Evolutionary conservation across 2,113 vertebrate genomes (phyloP).

Genomic region (Tragelaphus imberbis): DNA sequence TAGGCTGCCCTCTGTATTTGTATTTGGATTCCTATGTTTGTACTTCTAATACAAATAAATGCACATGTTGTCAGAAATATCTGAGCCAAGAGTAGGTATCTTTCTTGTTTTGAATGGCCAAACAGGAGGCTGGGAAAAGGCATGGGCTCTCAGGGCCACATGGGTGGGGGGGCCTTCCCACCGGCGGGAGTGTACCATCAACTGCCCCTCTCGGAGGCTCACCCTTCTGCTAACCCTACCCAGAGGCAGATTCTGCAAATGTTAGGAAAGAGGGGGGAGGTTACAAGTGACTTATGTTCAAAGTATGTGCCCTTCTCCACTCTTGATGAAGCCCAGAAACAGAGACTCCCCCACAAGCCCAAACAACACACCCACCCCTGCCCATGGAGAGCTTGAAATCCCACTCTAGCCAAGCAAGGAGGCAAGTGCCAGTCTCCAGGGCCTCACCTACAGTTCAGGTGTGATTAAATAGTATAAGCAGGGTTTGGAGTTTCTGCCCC

Average conservation of each 20-base stretch:
- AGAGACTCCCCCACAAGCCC: rapidly evolving
- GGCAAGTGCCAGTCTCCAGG: too few species aligned
- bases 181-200: rapidly evolving
- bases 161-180: neutral
- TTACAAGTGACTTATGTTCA: neutral
- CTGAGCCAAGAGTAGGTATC: neutral
- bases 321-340: neutral
- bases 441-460: too few species aligned
- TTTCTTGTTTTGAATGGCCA: slow-evolving; percentile 6
- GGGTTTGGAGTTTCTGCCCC: rapidly evolving
- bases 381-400: neutral
- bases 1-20: slow-evolving; percentile 80
- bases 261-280: too few species aligned
- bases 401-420: neutral
- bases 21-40: slow-evolving; percentile 83
- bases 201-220: neutral
- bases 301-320: neutral
- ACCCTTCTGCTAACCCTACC: rapidly evolving
- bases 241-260: neutral
- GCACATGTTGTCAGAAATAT: slow-evolving; percentile 79
- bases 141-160: rapidly evolving
- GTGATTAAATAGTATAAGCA: neutral
- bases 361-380: neutral
- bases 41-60: slow-evolving; percentile 85
- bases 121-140: neutral